Conservation (phyloP, 2,797 vertebrate species). For the Enteromius anoplus region DNA sequence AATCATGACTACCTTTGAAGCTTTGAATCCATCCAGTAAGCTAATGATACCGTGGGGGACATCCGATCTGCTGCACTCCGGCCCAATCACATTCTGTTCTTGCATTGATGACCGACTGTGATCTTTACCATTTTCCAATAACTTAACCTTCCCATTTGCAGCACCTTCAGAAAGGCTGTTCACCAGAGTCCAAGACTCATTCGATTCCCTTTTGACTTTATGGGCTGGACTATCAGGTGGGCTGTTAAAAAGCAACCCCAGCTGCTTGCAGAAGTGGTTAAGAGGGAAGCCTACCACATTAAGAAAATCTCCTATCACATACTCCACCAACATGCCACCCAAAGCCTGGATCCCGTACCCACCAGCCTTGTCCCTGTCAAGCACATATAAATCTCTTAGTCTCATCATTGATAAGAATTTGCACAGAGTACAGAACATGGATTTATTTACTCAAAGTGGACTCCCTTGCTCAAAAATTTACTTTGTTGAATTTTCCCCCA, state of each 20-base stretch:
- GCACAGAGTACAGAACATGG: neutral
- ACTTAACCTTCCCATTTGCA: constrained; percentile 22
- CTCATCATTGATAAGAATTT: neutral
- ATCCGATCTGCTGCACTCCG: constrained; percentile 53
- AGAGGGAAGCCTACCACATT: constrained; percentile 96
- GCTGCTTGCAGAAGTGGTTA: constrained; percentile 92
- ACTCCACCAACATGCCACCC: constrained; percentile 94
- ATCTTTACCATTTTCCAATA: neutral
- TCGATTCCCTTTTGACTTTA: constrained; percentile 61
- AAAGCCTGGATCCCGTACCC: constrained; percentile 95
- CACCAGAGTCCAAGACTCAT: constrained; percentile 49
- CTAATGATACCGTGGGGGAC: constrained; percentile 72
- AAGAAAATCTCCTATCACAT: constrained; percentile 89
- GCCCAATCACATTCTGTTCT: constrained; percentile 45
- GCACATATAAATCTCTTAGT: constrained; percentile 41
- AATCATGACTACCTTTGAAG: constrained; percentile 84
- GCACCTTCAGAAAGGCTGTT: constrained; percentile 63
- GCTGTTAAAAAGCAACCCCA: constrained; percentile 78
- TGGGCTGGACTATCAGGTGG: constrained; percentile 50
- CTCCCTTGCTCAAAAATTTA: neutral
- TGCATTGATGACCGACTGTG: constrained; percentile 50
- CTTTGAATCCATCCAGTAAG: constrained; percentile 88
- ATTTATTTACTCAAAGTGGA: neutral
- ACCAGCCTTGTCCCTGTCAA: constrained; percentile 93
- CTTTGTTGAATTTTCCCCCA: neutral